Conservation (phyloP, 2,113 vertebrate genomes). For the Noturus placidus region DNA sequence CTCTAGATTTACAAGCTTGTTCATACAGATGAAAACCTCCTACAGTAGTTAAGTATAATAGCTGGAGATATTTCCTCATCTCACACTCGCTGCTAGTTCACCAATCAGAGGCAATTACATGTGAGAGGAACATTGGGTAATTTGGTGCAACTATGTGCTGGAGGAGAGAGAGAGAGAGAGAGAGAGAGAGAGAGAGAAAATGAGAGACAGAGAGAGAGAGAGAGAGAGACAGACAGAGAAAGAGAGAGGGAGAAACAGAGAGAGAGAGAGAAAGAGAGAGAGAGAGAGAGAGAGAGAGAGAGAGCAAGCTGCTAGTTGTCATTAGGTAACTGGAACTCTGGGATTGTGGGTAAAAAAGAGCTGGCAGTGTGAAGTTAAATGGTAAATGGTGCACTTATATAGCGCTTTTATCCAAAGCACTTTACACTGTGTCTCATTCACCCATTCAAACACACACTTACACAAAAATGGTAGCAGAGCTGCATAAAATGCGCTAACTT, state of each 20-base stretch:
- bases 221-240: not conserved
- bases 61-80: not conserved
- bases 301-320: not conserved
- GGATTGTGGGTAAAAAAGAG: not conserved
- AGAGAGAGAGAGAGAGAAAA: not conserved
- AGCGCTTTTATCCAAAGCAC: too few relatives aligned
- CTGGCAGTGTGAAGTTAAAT: not conserved
- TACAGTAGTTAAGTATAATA: not conserved
- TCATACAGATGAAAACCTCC: slow-evolving; percentile 11
- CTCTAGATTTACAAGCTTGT: slow-evolving; percentile 7
- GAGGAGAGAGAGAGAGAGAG: not conserved
- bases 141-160: not conserved
- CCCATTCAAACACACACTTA: too few relatives aligned
- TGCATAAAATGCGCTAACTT: too few relatives aligned
- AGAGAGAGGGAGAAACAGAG: too few relatives aligned
- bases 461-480: too few relatives aligned
- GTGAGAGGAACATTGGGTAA: slow-evolving; percentile 1
- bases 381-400: too few relatives aligned
- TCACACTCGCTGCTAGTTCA: not conserved
- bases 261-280: not conserved
- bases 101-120: not conserved
- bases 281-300: not conserved
- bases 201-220: not conserved
- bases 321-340: not conserved
- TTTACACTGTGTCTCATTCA: too few relatives aligned